A percentile compares a stretch with the other conserved stretches of the same genome.
phyloP scores from a whole-genome alignment of 2,888 invertebrate species.

The Sinelater perroti region DNA sequence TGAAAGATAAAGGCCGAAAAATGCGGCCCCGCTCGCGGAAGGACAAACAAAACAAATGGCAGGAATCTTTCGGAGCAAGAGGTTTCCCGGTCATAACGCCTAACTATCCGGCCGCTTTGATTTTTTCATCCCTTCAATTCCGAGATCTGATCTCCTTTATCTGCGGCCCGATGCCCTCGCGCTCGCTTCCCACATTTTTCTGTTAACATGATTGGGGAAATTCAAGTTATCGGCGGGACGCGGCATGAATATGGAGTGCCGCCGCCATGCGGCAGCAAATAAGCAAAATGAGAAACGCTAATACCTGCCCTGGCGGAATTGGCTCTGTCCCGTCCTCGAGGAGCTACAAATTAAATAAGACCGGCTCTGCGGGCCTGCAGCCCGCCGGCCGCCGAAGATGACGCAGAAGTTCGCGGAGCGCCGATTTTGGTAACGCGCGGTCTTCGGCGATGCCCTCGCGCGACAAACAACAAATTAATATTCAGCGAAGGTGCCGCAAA shows the following conservation, averaged over 20 bases:
- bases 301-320: neutral
- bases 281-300: slow-evolving; percentile 1
- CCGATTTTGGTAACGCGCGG: slow-evolving; percentile 1
- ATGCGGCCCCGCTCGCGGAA: slow-evolving; percentile 8
- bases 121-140: slow-evolving; percentile 28
- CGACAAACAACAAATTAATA: slow-evolving; percentile 1
- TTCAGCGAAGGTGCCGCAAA: slow-evolving; percentile 1
- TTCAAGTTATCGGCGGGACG: slow-evolving; percentile 12
- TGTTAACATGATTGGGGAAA: slow-evolving; percentile 16
- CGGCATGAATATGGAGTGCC: slow-evolving; percentile 5
- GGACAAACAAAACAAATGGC: slow-evolving; percentile 14
- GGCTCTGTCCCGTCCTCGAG: neutral
- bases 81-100: slow-evolving; percentile 25
- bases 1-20: slow-evolving; percentile 6
- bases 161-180: slow-evolving; percentile 13
- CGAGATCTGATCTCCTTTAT: slow-evolving; percentile 23
- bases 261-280: neutral
- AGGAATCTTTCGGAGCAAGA: slow-evolving; percentile 11
- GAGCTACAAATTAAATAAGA: neutral
- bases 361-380: too few species aligned
- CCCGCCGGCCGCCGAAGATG: too few species aligned
- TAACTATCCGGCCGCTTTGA: slow-evolving; percentile 21
- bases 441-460: neutral
- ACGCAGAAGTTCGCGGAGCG: too few species aligned
- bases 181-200: slow-evolving; percentile 17